Evolutionary conservation across 2,888 invertebrate genomes (phyloP).

Genomic region (Pterostichus niger): DNA sequence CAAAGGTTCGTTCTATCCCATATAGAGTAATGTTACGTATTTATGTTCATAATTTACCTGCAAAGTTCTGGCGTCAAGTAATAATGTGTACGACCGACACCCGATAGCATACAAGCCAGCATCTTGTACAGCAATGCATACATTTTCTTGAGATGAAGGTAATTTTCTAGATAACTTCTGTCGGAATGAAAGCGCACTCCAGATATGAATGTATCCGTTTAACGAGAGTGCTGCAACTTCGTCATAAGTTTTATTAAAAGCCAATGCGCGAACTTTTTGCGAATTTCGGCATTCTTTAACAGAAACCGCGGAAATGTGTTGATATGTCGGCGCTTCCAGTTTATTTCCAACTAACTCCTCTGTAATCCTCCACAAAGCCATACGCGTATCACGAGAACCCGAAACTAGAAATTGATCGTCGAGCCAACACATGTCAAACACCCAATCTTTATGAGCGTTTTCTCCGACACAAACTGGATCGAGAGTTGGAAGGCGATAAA

Average conservation of each 20-base stretch:
- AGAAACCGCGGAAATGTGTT: constrained; percentile 84
- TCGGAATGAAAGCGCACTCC: constrained; percentile 93
- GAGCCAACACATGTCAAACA: constrained; percentile 95
- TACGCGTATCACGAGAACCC: constrained; percentile 93
- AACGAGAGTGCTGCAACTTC: constrained; percentile 95
- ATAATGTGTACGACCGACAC: constrained; percentile 93
- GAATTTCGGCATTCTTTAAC: constrained; percentile 90
- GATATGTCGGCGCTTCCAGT: constrained; percentile 78
- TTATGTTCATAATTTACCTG: constrained; percentile 77
- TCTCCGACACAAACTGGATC: constrained; percentile 97
- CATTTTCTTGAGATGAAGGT: constrained; percentile 94
- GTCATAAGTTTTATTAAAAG: constrained; percentile 90
- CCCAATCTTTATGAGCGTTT: constrained; percentile 94
- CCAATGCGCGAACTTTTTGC: constrained; percentile 87
- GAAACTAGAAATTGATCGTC: constrained; percentile 97
- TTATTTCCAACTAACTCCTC: constrained; percentile 75
- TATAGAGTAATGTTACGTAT: no score
- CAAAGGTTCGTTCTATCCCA: no score
- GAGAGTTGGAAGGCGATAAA: constrained; percentile 94
- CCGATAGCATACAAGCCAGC: constrained; percentile 95
- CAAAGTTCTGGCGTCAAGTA: constrained; percentile 93
- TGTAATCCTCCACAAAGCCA: constrained; percentile 93
- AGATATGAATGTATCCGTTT: constrained; percentile 96
- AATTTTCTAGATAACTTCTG: constrained; percentile 93
- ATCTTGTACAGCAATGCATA: constrained; percentile 93